Evolutionary conservation across 2,797 vertebrate species (phyloP).

Genomic region (Acrossocheilus wenchowensis): DNA sequence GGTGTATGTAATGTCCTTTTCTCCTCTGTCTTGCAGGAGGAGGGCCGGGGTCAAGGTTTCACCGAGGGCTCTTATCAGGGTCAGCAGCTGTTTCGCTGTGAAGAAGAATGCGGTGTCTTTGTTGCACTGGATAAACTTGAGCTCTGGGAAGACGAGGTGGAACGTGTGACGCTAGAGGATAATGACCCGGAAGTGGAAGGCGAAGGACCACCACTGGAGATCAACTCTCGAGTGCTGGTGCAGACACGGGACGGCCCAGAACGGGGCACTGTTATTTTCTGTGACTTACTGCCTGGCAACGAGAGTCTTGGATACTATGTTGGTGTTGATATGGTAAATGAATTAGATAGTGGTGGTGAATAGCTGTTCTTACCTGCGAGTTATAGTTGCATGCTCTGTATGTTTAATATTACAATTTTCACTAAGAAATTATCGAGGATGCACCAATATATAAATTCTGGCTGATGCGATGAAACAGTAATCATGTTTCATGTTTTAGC

Average conservation of each 20-base stretch:
- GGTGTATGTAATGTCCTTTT: conserved; percentile 1
- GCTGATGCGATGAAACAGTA: no score
- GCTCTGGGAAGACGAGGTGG: conserved; percentile 91
- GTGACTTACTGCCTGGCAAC: conserved; percentile 93
- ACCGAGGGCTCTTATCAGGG: conserved; percentile 97
- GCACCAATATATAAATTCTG: no score
- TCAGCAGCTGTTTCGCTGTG: conserved; percentile 95
- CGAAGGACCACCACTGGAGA: conserved; percentile 90
- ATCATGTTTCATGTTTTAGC: no score
- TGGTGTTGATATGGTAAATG: conserved; percentile 97
- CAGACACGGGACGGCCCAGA: conserved; percentile 92
- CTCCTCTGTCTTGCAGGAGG: conserved; percentile 82
- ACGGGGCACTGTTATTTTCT: conserved; percentile 97
- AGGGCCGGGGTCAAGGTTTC: conserved; percentile 95
- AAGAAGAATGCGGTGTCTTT: conserved; percentile 98
- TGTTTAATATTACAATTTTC: background rate
- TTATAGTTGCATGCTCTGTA: background rate
- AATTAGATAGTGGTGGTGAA: background rate
- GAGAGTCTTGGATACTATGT: conserved; percentile 97
- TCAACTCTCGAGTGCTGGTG: conserved; percentile 95
- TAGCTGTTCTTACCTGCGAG: conserved; percentile 55
- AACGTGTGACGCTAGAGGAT: conserved; percentile 85
- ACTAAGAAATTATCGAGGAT: background rate
- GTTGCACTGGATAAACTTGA: conserved; percentile 97
- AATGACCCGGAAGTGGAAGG: conserved; percentile 76